Percentiles rank a stretch among this genome's conserved stretches.
These are phyloP conservation scores for Synchiropus splendidus DNA, from an alignment of 2,113 vertebrate genomes.

Conservation along the genomic window DNA sequence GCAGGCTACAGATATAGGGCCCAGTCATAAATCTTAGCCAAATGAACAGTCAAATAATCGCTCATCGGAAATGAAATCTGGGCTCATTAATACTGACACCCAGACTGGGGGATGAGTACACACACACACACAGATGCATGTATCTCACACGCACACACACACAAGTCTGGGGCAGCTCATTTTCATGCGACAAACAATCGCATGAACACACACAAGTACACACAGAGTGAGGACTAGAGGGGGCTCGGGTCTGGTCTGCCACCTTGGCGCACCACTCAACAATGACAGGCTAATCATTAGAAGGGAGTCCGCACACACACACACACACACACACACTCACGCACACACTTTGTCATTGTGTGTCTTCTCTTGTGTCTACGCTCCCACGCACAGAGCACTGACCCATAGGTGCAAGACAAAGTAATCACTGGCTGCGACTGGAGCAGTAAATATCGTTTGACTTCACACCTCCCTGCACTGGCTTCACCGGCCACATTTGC, in stretches of 20 bases:
- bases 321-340: not conserved
- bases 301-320: slow-evolving; percentile 6
- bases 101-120: slow-evolving; percentile 61
- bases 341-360: slow-evolving; percentile 4
- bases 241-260: slow-evolving; percentile 19
- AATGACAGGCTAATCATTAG: slow-evolving; percentile 36
- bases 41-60: slow-evolving; percentile 98
- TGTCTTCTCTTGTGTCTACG: slow-evolving; percentile 5
- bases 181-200: too few relatives aligned
- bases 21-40: slow-evolving; percentile 91
- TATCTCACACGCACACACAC: slow-evolving; percentile 1
- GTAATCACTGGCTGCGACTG: slow-evolving; percentile 7
- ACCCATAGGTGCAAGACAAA: slow-evolving; percentile 16
- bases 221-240: slow-evolving; percentile 19
- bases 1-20: slow-evolving; percentile 94
- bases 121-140: slow-evolving; percentile 16
- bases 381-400: slow-evolving; percentile 12
- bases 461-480: slow-evolving; percentile 2
- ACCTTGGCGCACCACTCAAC: slow-evolving; percentile 25
- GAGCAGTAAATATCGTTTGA: slow-evolving; percentile 10
- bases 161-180: too few relatives aligned
- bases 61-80: slow-evolving; percentile 98
- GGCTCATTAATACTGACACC: slow-evolving; percentile 89
- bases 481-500: slow-evolving; percentile 1
- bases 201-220: slow-evolving; percentile 7